Evolutionary conservation across 2,888 invertebrate genomes (phyloP).

Genomic region (Tenthredo livida): DNA sequence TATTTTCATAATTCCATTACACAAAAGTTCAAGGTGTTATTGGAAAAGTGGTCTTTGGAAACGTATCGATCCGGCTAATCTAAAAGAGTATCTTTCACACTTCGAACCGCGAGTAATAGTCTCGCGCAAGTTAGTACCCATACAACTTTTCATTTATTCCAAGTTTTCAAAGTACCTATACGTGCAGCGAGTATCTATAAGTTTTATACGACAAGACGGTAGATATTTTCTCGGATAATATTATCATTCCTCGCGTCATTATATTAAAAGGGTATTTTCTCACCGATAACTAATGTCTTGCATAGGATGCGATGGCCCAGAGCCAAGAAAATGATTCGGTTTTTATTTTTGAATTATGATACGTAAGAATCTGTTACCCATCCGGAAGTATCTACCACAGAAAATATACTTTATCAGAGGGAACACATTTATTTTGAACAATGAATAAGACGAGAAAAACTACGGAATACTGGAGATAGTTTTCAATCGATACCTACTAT

Average conservation of each 20-base stretch:
- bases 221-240: constrained; percentile 30
- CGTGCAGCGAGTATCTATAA: constrained; percentile 3
- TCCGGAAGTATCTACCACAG: neutral
- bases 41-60: neutral
- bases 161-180: neutral
- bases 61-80: neutral
- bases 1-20: neutral
- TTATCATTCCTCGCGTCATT: constrained; percentile 32
- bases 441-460: neutral
- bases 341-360: constrained; percentile 2
- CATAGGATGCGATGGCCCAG: neutral
- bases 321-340: constrained; percentile 20
- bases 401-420: neutral
- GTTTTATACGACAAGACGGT: neutral
- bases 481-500: neutral
- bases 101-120: constrained; percentile 5
- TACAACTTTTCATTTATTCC: neutral
- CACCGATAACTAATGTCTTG: constrained; percentile 19
- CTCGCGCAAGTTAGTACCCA: neutral
- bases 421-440: neutral
- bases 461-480: neutral
- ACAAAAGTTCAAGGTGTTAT: neutral
- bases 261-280: constrained; percentile 32
- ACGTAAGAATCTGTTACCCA: constrained; percentile 7
- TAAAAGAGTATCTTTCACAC: neutral